Evolutionary conservation across 2,797 vertebrate species (phyloP).

Genomic region (Pseudotriccus pelzelni): DNA sequence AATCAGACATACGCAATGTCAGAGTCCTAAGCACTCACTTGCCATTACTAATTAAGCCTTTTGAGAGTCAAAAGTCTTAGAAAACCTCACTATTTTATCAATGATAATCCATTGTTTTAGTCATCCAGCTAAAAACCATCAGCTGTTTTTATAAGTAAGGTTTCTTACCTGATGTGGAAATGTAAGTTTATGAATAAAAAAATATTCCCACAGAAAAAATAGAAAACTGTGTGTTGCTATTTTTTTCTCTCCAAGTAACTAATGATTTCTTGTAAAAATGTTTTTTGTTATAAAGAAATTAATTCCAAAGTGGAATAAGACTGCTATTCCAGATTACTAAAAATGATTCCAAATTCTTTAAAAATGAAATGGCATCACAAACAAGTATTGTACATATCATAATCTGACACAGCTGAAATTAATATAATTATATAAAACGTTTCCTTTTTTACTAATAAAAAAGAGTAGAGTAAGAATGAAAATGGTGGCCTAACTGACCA

Average conservation of each 20-base stretch:
- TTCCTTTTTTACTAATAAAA: background rate
- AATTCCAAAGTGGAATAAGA: background rate
- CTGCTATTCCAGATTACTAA: background rate
- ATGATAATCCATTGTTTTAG: no score
- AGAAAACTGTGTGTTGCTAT: accelerated
- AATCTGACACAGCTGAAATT: background rate
- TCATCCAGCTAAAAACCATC: background rate
- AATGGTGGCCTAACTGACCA: background rate
- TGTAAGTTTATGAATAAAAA: background rate
- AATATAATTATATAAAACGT: background rate
- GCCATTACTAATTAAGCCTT: background rate
- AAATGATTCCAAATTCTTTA: background rate
- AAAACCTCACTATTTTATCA: background rate
- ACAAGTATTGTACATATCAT: background rate
- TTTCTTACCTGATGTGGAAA: background rate
- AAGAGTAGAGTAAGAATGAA: background rate
- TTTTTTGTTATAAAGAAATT: background rate
- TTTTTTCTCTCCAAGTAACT: background rate
- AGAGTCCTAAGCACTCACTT: background rate
- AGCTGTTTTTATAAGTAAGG: background rate
- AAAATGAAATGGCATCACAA: background rate
- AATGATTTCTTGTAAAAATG: background rate
- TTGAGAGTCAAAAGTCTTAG: background rate
- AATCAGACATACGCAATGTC: background rate
- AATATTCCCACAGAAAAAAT: background rate